A percentile compares a stretch with the other conserved stretches of the same genome.
phyloP scores from a whole-genome alignment of 2,797 vertebrate species.

The Chelon auratus region DNA sequence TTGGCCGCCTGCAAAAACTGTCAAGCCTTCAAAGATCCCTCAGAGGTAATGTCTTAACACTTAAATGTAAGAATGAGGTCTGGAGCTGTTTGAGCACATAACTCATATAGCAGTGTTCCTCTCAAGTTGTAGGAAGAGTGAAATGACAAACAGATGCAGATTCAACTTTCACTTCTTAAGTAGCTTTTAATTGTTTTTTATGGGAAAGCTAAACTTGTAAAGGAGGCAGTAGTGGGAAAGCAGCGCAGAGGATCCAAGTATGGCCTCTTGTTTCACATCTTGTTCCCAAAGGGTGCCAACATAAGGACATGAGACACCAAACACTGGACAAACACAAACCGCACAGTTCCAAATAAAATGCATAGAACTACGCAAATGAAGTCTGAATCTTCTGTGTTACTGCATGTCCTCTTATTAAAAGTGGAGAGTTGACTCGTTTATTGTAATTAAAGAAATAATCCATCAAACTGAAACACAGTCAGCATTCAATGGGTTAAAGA shows the following conservation, averaged over 20 bases:
- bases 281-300: conserved; percentile 52
- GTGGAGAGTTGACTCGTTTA: too few species aligned
- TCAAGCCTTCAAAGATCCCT: conserved; percentile 15
- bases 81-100: conserved; percentile 9
- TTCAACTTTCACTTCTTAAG: conserved; percentile 31
- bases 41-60: not conserved
- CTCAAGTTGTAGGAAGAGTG: not conserved
- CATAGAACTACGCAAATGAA: not conserved
- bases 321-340: conserved; percentile 35
- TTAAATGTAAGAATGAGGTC: conserved; percentile 12
- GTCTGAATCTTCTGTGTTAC: not conserved
- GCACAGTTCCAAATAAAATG: conserved; percentile 16
- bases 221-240: conserved; percentile 69
- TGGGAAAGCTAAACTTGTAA: conserved; percentile 42
- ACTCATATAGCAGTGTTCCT: not conserved
- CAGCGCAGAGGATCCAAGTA: conserved; percentile 25
- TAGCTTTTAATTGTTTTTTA: conserved; percentile 37
- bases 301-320: conserved; percentile 14
- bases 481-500: too few species aligned
- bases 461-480: too few species aligned
- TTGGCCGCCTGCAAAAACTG: conserved; percentile 27
- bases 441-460: too few species aligned
- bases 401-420: too few species aligned
- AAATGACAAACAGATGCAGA: conserved; percentile 27
- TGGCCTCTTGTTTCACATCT: conserved; percentile 33